Percentiles rank a stretch among this genome's conserved stretches.
Evolutionary conservation across 2,797 vertebrate species (phyloP).

Genomic region (Buphagus erythrorhynchus): DNA sequence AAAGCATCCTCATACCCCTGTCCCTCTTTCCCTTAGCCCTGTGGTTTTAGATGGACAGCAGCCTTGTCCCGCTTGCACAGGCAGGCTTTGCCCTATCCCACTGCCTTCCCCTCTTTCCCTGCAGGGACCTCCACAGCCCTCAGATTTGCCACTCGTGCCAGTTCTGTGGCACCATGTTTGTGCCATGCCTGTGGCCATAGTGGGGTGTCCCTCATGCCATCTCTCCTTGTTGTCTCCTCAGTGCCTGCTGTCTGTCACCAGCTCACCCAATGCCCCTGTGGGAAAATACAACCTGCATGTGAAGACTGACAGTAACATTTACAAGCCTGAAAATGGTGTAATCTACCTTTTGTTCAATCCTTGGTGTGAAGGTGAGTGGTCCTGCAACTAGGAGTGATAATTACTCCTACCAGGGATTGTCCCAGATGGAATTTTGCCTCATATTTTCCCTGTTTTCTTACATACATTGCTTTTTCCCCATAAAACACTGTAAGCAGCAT

Average conservation of each 20-base stretch:
- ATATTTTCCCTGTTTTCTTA: neutral
- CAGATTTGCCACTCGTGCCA: rapidly evolving
- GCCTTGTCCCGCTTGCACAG: neutral
- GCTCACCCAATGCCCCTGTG: conserved; percentile 31
- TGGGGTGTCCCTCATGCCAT: neutral
- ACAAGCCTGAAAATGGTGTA: neutral
- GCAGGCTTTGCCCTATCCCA: rapidly evolving
- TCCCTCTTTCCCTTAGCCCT: neutral
- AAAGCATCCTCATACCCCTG: neutral
- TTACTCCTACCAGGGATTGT: neutral
- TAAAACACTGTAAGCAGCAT: neutral
- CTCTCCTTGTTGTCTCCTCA: conserved; percentile 6
- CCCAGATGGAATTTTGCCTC: neutral
- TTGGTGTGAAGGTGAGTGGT: conserved; percentile 73
- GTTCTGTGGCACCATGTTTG: neutral
- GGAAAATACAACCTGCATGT: conserved; percentile 66
- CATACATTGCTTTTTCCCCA: neutral
- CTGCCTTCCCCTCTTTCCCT: neutral
- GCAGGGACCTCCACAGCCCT: rapidly evolving
- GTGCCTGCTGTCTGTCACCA: conserved; percentile 63
- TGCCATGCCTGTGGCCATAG: neutral
- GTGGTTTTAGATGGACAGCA: neutral
- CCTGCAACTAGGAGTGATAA: neutral
- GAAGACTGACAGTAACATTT: conserved; percentile 29
- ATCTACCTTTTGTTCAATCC: conserved; percentile 77